phyloP scores from a whole-genome alignment of 2,797 vertebrate genomes.

The Sylvia borin region DNA sequence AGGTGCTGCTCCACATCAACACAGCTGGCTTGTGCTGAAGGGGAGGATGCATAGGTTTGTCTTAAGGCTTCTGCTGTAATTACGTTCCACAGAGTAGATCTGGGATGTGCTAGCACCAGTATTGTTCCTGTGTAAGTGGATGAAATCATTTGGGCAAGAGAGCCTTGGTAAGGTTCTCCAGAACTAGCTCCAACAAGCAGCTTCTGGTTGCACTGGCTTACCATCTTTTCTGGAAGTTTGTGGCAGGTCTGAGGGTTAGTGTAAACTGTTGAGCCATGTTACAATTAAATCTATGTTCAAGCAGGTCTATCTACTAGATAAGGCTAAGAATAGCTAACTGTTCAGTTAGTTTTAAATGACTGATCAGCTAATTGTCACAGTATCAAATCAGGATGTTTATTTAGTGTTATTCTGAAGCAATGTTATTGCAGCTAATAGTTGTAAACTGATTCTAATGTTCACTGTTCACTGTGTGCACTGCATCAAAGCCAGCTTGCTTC shows the following conservation, averaged over 20 bases:
- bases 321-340: not conserved
- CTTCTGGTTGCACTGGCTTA: not conserved
- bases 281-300: not conserved
- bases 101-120: not conserved
- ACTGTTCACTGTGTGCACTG: fast-evolving
- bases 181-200: not conserved
- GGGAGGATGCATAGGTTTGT: not conserved
- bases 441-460: not conserved
- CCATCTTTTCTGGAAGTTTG: not conserved
- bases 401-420: not conserved
- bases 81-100: not conserved
- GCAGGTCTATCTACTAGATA: not conserved
- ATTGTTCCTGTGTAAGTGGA: not conserved
- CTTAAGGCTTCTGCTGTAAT: not conserved
- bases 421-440: not conserved
- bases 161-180: not conserved
- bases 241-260: not conserved
- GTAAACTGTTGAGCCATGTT: not conserved
- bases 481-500: not conserved
- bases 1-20: not conserved
- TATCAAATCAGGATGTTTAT: not conserved
- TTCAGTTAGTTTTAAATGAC: not conserved
- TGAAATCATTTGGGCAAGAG: not conserved
- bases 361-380: not conserved
- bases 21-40: fast-evolving